These are phyloP conservation scores for Mesocricetus auratus DNA, from an alignment of 2,113 vertebrate species.

Conservation along the genomic window DNA sequence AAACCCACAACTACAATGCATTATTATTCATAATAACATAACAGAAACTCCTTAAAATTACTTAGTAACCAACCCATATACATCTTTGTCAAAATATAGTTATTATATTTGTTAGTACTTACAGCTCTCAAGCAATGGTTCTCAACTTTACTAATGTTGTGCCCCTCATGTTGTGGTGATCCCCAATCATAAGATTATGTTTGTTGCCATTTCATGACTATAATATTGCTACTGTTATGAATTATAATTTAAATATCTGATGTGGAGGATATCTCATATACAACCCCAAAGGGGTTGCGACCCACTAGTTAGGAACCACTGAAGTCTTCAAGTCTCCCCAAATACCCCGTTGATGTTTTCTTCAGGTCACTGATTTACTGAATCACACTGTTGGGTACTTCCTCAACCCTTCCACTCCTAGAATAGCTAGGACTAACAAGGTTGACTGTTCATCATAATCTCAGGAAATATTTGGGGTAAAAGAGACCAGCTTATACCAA, in stretches of 20 bases:
- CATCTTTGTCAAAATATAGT: neutral
- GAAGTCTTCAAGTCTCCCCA: neutral
- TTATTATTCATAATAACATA: conserved; percentile 1
- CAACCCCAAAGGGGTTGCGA: neutral
- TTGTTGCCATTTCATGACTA: neutral
- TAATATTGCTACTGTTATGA: neutral
- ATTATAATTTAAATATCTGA: neutral
- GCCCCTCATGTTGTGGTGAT: too few species aligned
- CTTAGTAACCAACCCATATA: neutral
- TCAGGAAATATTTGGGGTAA: neutral
- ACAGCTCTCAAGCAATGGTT: neutral
- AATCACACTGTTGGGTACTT: neutral
- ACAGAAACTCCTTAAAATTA: neutral
- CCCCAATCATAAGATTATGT: neutral
- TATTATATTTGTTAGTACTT: conserved; percentile 22
- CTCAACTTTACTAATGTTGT: neutral
- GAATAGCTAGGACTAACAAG: neutral
- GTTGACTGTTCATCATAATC: neutral
- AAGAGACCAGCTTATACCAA: neutral
- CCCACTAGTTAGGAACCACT: neutral
- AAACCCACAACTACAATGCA: neutral
- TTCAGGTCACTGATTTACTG: neutral
- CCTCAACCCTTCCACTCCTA: neutral
- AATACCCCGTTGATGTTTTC: neutral
- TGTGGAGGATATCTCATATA: neutral